phyloP scores from a whole-genome alignment of 2,888 invertebrate species.

The Cantharis rustica region DNA sequence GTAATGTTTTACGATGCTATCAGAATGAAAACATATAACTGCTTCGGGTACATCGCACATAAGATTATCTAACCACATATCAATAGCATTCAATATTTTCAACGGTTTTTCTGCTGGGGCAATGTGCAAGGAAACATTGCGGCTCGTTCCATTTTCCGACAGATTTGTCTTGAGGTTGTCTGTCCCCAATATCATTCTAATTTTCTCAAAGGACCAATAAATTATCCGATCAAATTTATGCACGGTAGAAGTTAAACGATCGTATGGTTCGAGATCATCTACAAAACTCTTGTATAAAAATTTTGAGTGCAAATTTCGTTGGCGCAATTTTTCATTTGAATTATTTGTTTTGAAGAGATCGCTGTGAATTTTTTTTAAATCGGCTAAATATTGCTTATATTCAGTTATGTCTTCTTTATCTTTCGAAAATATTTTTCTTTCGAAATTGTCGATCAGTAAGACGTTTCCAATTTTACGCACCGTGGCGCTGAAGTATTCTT shows the following conservation, averaged over 20 bases:
- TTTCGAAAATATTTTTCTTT: constrained; percentile 85
- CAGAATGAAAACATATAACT: constrained; percentile 92
- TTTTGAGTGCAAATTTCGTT: constrained; percentile 80
- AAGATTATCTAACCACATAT: constrained; percentile 94
- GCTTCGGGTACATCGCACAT: constrained; percentile 98
- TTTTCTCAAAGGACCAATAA: constrained; percentile 94
- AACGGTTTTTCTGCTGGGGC: constrained; percentile 89
- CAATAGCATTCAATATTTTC: constrained; percentile 89
- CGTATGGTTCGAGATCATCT: constrained; percentile 60
- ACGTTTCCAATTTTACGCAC: constrained; percentile 94
- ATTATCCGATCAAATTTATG: constrained; percentile 83
- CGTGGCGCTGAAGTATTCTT: constrained; percentile 82
- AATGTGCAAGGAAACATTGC: constrained; percentile 87
- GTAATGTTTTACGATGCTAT: constrained; percentile 89
- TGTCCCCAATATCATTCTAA: constrained; percentile 92
- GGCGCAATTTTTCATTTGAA: constrained; percentile 69
- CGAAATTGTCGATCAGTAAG: constrained; percentile 87
- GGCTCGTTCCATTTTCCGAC: constrained; percentile 89
- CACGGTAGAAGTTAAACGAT: constrained; percentile 71
- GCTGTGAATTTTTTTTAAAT: constrained; percentile 61
- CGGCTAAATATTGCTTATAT: constrained; percentile 82
- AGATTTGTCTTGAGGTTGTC: constrained; percentile 74
- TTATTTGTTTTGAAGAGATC: constrained; percentile 66
- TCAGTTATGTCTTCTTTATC: constrained; percentile 70
- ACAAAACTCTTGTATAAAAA: constrained; percentile 85